Base-by-base conservation (phyloP, 1,140 invertebrate genomes). In the Diorhabda carinulata region DNA sequence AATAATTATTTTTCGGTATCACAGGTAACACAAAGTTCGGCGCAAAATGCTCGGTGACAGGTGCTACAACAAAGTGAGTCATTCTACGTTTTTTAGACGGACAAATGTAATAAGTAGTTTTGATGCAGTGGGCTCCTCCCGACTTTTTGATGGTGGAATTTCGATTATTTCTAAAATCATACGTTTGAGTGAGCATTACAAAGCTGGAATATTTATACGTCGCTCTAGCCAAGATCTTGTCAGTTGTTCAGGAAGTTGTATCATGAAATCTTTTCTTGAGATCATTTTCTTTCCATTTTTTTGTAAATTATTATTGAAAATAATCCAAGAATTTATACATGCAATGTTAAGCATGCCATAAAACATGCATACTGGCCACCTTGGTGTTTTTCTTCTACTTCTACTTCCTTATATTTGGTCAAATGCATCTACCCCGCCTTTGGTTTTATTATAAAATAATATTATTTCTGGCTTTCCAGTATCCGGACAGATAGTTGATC, bases 381-480 rank as follows among this genome's bases (percentile, higher is more conserved):
- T 43, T 61, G 65, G 43, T 56, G 71, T 73, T 57, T 73, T 73
- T 67, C 71, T 60, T 7, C 67, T 75, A 43, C 73, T 79, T 69
- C 79, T 79, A 10, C 68, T 72, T 6, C 76, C 73, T 67, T 76
- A 79, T 77, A 84, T 78, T 75, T 82, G 78, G 73, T 84, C 80
- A 10, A 84, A 77, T 9, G 72, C 77, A 72, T 84, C 83, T 0
- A 85, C 84, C 4, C 78, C 82, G 25, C 79, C 81, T 78, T 82
- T 84, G n/a, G 81, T 82, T 10, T 64, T 43, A 68, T 85, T 82
- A 73, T 84, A 85, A 60, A 76, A 76, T 5, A 52, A 61, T 6
- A 70, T 75, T 40, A 72, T 76, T 72, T 68, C 68, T 43, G 72
- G 66, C 43, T 74, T 72, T 3, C 56, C n/a, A 40, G 6, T 5